Base-by-base conservation (phyloP, 2,888 invertebrate genomes). In the Temnothorax unifasciatus region DNA sequence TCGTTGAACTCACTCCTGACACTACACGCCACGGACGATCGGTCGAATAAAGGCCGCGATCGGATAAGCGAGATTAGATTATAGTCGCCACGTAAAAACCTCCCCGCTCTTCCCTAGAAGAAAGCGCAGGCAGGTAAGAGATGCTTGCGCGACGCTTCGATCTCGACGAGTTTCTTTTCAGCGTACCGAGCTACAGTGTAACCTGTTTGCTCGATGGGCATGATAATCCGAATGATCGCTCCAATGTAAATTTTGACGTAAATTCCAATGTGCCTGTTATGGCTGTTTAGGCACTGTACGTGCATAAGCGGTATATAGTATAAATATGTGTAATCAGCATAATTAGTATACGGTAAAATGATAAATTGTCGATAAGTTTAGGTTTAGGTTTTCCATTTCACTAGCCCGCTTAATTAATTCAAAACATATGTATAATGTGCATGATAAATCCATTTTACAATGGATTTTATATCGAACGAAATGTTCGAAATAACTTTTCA, bases 51-150 rank as follows among this genome's bases (percentile, higher is more conserved):
- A 29, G 85, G 57, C 57, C 41, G 57, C 64, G 91, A 91, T 91
- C 86, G 84, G 90, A 89, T 90, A 88, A 88, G 74, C 18, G 54
- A 88, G 88, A 89, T 89, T 89, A 83, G 75, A 29, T 54, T 57
- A 57, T 54, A 71, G 47, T 83, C 54, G 64, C 44, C 61, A 57
- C 13, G 57, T 63, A 63, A 66, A 63, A 79, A 73, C 29, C 29
- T 41, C 61, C 52, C 52, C 21, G 3, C 11, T 0, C 38, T 34
- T 3, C 11, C 0, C 38, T 34, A 57, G 25, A 44, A 47, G 54
- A 52, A 44, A 21, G 61, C 21, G 73, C 83, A 89, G 87, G 88
- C 83, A 88, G 6, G 34, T 8, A 8, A 59, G 61, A 76, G 34
- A 11, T 52, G 18, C 61, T 75, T 61, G n/a, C 34, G 21, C 34